Evolutionary conservation across 2,888 invertebrate species (phyloP), one percentile per base, ranked within the genome.

Genomic region (Stratiomys singularior): DNA sequence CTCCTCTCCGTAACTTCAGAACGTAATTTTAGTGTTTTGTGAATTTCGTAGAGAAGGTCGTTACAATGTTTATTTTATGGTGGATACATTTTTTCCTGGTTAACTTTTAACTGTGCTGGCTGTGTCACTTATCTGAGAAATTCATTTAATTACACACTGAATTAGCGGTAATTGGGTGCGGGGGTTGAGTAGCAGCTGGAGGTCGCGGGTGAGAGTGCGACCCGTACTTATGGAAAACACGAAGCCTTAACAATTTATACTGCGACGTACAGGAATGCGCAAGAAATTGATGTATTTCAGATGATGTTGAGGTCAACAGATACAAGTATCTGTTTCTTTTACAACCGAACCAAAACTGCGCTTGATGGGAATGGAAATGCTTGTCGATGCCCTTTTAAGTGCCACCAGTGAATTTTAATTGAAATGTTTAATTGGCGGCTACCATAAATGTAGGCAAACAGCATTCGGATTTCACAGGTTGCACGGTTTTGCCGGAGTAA

Each of bases 21-120:
- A 67, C 21, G n/a, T 67, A 67, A 67, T 44, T 67, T 44, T 37
- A 37, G 37, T 3, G 44, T 67, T 67, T 67, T 21, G 37, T 67
- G 25, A 30, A 64, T 44, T 67, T 67, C 67, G 46, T n/a, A 1
- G 23, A 67, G 46, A 67, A 67, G 67, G 67, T 67, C 67, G 67
- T 67, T 67, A 44, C 44, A 37, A 21, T 11, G 60, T 60, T 60
- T 25, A 60, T 23, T 21, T 21, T 25, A 25, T 25, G 37, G 25
- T 66, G 11, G 7, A 21, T 5, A 21, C 13, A 15, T 4, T 63
- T 30, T 64, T 64, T 64, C 44, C 44, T 66, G 18, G 37, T 37
- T 30, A 64, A 30, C 7, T 64, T 27, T 28, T 28, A 64, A 64
- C 28, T 11, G 64, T 60, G 25, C 7, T 64, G 64, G 64, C 64